Percentiles rank a stretch among this genome's conserved stretches.
phyloP scores from a whole-genome alignment of 2,888 invertebrate species.

The Drosophila multiciliata region DNA sequence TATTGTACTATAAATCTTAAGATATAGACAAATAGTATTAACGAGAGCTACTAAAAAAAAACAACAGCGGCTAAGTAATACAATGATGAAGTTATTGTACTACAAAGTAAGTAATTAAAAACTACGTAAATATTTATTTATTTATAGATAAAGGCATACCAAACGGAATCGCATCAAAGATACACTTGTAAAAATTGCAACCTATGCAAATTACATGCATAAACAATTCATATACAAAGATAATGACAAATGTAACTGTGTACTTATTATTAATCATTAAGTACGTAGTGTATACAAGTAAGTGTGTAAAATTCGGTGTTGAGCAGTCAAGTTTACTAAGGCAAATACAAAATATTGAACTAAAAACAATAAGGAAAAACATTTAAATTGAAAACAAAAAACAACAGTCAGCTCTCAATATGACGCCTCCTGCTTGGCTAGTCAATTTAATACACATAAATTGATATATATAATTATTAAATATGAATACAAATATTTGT shows the following conservation, averaged over 20 bases:
- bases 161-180: slow-evolving; percentile 40
- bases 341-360: slow-evolving; percentile 11
- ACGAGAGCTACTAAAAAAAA: slow-evolving; percentile 37
- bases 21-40: slow-evolving; percentile 47
- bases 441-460: slow-evolving; percentile 59
- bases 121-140: slow-evolving; percentile 56
- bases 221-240: slow-evolving; percentile 33
- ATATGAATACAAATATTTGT: slow-evolving; percentile 74
- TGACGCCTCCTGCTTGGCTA: slow-evolving; percentile 75
- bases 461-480: slow-evolving; percentile 51
- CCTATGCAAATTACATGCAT: slow-evolving; percentile 57
- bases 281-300: slow-evolving; percentile 52
- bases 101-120: slow-evolving; percentile 35
- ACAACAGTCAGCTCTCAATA: slow-evolving; percentile 64
- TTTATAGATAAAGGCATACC: slow-evolving; percentile 78
- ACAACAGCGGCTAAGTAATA: slow-evolving; percentile 31
- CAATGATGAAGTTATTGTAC: slow-evolving; percentile 47
- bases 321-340: slow-evolving; percentile 34
- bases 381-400: slow-evolving; percentile 18
- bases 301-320: slow-evolving; percentile 57
- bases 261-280: slow-evolving; percentile 49
- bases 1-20: slow-evolving; percentile 50
- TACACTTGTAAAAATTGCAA: slow-evolving; percentile 58
- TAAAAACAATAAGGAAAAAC: slow-evolving; percentile 21
- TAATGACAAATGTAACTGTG: slow-evolving; percentile 34